Evolutionary conservation across 2,797 vertebrate species (phyloP), one percentile per base, ranked within the genome.

Genomic region (Todus mexicanus): DNA sequence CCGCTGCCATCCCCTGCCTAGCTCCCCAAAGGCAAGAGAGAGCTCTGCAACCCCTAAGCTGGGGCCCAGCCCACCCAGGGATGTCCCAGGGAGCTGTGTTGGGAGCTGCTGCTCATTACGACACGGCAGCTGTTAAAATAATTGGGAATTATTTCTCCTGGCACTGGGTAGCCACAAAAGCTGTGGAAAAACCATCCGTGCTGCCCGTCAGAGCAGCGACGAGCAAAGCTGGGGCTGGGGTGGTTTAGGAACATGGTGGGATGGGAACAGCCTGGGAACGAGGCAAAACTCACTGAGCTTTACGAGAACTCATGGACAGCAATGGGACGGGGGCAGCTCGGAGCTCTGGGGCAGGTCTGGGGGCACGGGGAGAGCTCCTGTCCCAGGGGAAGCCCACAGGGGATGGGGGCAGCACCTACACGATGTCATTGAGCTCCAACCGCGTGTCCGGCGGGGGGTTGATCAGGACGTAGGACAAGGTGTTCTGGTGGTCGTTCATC

Each of bases 401-500:
- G 7, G 10, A 10, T 1, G 14, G 47, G 23, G 33, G 15, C 3
- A 19, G 63, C 84, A 96, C 99, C 95, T 95, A 99, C 99, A 99
- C 99, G 0, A 99, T 98, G 95, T 99, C 99, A 0, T 99, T 99
- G 97, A 99, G 98, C 96, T 99, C 98, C 97, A 99, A 98, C 92
- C 98, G 97, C 0, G 99, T 99, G 98, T 99, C 99, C 0, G 99
- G 99, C 0, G 99, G 98, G 3, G 99, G 99, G 65, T 99, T 99
- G 97, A 99, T 99, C 94, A 99, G 98, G 80, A 99, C 99, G 4
- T 99, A 99, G 84, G 99, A 99, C 82, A 99, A 94, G 1, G 99
- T 99, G 98, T 99, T 99, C 98, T 99, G 99, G 90, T 99, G 98
- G 96, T 99, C 99, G 1, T 99, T 99, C 99, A 99, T 99, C 98